Percentiles rank a stretch among this genome's conserved stretches.
phyloP scores from a whole-genome alignment of 2,113 vertebrate species.

The Sisor rabdophorus region DNA sequence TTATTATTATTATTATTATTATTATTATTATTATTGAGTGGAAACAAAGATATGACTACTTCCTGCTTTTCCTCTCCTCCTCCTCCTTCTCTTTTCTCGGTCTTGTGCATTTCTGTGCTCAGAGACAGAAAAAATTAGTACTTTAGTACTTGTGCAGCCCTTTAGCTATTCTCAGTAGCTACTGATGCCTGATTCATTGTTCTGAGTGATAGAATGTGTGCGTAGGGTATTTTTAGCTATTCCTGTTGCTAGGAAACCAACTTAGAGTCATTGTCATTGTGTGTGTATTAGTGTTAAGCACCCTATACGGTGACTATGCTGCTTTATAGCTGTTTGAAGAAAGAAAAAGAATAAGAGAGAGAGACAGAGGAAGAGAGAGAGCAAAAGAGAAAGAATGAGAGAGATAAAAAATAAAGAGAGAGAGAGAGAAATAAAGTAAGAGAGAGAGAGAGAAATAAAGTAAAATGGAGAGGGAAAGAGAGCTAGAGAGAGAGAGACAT shows the following conservation, averaged over 20 bases:
- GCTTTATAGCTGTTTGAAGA: slow-evolving; percentile 32
- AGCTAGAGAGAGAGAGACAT: background rate
- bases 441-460: background rate
- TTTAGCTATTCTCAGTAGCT: slow-evolving; percentile 45
- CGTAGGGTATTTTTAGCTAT: slow-evolving; percentile 63
- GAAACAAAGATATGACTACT: background rate
- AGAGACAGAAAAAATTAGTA: slow-evolving; percentile 5
- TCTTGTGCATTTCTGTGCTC: slow-evolving; percentile 24
- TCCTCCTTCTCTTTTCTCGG: slow-evolving; percentile 2
- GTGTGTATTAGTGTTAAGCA: slow-evolving; percentile 45
- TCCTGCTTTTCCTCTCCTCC: background rate
- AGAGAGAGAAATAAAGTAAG: slow-evolving; percentile 20
- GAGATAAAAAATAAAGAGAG: no score
- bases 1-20: background rate
- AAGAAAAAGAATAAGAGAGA: no score
- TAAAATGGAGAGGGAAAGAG: background rate
- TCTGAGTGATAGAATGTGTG: slow-evolving; percentile 47
- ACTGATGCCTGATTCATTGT: slow-evolving; percentile 32
- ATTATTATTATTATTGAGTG: background rate
- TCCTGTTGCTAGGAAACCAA: slow-evolving; percentile 71
- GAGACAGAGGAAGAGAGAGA: no score
- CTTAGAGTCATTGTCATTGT: slow-evolving; percentile 58
- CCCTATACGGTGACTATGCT: slow-evolving; percentile 50
- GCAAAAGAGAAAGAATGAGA: no score
- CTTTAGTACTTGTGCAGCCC: slow-evolving; percentile 45